Conservation (phyloP, 2,113 vertebrate genomes). For the Oostethus manadensis region DNA sequence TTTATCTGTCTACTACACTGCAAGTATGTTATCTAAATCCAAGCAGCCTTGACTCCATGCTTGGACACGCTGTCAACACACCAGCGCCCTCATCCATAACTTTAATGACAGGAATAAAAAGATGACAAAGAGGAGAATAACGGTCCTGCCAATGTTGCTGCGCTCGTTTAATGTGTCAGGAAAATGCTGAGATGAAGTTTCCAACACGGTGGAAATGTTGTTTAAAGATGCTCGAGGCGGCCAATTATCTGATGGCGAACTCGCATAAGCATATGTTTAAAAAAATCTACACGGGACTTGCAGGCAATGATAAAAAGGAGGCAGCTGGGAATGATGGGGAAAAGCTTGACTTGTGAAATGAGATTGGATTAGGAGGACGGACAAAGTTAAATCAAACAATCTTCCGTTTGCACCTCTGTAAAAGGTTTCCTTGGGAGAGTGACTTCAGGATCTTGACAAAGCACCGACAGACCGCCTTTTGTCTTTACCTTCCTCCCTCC, state of each 20-base stretch:
- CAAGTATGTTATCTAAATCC: conserved; percentile 1
- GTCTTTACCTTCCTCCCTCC: conserved; percentile 38
- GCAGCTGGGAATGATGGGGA: conserved; percentile 17
- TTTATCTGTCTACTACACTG: neutral
- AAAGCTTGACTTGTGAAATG: conserved; percentile 19
- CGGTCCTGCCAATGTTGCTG: neutral
- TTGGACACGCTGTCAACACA: conserved; percentile 7
- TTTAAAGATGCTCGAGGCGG: conserved; percentile 23
- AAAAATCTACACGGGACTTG: too few species aligned
- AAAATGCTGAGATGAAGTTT: conserved; percentile 32
- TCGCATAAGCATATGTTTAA: too few species aligned
- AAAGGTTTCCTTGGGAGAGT: conserved; percentile 14
- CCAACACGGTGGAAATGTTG: conserved; percentile 18
- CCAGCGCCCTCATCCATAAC: conserved; percentile 17
- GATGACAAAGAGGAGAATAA: conserved; percentile 9
- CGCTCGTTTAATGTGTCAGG: conserved; percentile 12
- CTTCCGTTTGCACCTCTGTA: conserved; percentile 2
- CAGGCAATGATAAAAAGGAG: conserved; percentile 15
- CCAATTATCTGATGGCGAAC: conserved; percentile 25
- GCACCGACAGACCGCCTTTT: conserved; percentile 37
- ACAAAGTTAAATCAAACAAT: conserved; percentile 32
- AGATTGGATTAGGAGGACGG: conserved; percentile 25
- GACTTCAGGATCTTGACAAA: conserved; percentile 52
- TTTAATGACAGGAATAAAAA: conserved; percentile 28
- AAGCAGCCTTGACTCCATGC: conserved; percentile 18